A percentile compares a stretch with the other conserved stretches of the same genome.
Conservation (phyloP, 2,888 invertebrate genomes). For the Fragum fragum region DNA sequence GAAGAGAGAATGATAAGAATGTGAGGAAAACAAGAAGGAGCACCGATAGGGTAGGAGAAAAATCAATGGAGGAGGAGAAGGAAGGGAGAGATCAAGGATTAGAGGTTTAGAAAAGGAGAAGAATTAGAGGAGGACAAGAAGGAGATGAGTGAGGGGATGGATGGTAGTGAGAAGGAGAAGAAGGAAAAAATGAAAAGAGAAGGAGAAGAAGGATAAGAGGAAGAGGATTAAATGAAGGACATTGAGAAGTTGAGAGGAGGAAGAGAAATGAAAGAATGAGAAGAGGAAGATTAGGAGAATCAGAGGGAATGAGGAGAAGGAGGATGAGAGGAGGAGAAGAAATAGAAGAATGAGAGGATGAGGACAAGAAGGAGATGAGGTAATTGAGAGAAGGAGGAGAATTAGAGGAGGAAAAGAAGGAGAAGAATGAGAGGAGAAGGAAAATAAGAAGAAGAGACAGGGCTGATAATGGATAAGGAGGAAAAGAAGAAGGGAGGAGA, state of each 20-base stretch:
- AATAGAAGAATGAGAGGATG: no score
- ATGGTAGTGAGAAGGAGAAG: background rate
- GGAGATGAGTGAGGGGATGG: no score
- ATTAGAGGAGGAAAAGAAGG: background rate
- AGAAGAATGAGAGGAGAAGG: background rate
- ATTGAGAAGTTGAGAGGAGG: background rate
- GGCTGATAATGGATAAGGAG: background rate
- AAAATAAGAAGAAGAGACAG: no score
- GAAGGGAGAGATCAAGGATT: background rate
- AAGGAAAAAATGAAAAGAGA: conserved; percentile 9
- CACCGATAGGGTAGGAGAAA: no score
- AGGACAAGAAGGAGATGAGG: no score
- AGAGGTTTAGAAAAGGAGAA: background rate
- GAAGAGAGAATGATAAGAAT: no score
- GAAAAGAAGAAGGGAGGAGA: background rate
- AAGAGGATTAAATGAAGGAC: background rate
- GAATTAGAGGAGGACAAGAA: conserved; percentile 44
- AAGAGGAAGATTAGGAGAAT: background rate
- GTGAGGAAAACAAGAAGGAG: no score
- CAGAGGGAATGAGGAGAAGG: background rate
- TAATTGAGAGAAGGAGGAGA: no score
- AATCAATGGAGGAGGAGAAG: no score
- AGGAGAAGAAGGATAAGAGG: conserved; percentile 2
- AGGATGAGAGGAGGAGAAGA: no score
- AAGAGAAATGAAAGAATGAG: background rate